Base-by-base conservation (phyloP, 2,888 invertebrate genomes). In the Napeogenes sylphis region DNA sequence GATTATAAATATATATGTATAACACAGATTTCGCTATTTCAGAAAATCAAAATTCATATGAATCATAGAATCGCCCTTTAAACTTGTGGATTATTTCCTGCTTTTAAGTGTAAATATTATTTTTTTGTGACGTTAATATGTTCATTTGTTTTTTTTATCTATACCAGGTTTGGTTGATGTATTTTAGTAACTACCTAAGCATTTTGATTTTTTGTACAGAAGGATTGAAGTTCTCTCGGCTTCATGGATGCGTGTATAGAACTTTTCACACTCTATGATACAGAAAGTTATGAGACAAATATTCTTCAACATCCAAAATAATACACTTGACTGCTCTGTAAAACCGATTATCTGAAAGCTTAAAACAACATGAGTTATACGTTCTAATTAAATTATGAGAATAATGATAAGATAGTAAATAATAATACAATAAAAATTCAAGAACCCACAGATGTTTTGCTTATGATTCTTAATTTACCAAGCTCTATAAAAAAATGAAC, bases 251-350 rank as follows among this genome's bases (percentile, higher is more conserved):
- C 45, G 14, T n/a, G 53, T 42, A 35, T 68, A 70, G 59, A 70
- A 65, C 1, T 62, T 38, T 55, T 70, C 66, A 55, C 65, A 68
- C 13, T 59, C 55, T 12, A 53, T 58, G 4, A 67, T 60, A 30
- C 64, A 68, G 13, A 64, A 14, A 38, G 55, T 45, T 10, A 67
- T 55, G 10, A 67, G 21, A 21, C 55, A 4, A 51, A 64, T 53
- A 38, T 66, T 66, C 51, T 66, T 66, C 6, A 42, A 1, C 14
- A 62, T 0, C 66, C 66, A 66, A 10, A 38, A 12, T 2, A 62
- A 30, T 10, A 62, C 59, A 21, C 55, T 62, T 3, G 13, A 0
- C 12, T 64, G 35, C 1, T 45, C 42, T 10, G 59, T 2, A 21
- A 46, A 14, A 5, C 47, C 35, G 3, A 21, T 0, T 2, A 10